Conservation (phyloP, 2,888 invertebrate species). For the Stratiomys singularior region DNA sequence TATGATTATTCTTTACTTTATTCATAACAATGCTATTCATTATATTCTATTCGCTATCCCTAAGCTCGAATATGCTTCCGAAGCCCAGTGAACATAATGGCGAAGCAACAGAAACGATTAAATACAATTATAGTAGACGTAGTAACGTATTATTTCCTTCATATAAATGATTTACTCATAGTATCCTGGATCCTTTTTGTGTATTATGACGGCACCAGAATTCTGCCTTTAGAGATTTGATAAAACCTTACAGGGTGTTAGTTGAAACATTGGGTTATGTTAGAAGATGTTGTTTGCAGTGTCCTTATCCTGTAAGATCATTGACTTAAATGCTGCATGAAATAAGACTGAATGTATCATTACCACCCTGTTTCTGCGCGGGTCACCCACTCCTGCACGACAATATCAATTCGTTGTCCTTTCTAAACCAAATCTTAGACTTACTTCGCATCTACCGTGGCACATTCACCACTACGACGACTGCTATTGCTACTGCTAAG, state of each 20-base stretch:
- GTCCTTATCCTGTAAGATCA: no score
- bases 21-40: constrained; percentile 24
- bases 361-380: no score
- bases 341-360: no score
- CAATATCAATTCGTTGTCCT: background rate
- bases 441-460: background rate
- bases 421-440: constrained; percentile 2
- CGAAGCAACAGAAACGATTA: background rate
- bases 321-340: no score
- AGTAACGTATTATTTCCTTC: background rate
- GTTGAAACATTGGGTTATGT: no score
- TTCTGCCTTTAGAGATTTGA: background rate
- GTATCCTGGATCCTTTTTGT: constrained; percentile 1
- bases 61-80: background rate
- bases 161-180: background rate
- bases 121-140: background rate
- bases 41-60: constrained; percentile 11
- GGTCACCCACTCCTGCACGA: background rate
- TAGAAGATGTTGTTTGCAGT: no score
- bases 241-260: no score
- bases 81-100: constrained; percentile 1
- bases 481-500: background rate
- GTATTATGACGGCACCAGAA: background rate
- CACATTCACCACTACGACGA: background rate
- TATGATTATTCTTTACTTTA: constrained; percentile 10